phyloP scores from a whole-genome alignment of 2,113 vertebrate species.

The Herpetotheres cachinnans region DNA sequence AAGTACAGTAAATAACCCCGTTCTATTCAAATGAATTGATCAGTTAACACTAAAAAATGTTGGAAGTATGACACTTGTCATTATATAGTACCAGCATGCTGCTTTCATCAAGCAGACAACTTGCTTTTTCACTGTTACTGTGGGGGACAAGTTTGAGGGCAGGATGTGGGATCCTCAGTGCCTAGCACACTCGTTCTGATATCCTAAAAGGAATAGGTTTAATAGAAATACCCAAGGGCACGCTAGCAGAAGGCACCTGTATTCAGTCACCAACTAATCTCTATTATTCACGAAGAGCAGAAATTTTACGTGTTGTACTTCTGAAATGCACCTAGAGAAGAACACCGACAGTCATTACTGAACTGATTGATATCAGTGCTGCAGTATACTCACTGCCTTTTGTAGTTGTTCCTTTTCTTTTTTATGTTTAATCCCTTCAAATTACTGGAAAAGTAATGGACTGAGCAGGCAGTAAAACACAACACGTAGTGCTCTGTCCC shows the following conservation, averaged over 20 bases:
- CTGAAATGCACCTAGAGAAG: not conserved
- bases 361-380: not conserved
- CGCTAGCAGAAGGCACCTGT: not conserved
- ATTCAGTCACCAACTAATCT: constrained; percentile 5
- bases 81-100: not conserved
- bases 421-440: not conserved
- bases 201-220: not conserved
- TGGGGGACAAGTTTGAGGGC: not conserved
- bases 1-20: not conserved
- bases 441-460: not conserved
- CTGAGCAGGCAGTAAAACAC: not conserved
- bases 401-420: not conserved
- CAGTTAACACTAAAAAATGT: not conserved
- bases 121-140: not conserved
- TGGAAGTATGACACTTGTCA: not conserved
- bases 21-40: not conserved
- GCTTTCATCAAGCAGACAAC: not conserved
- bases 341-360: fast-evolving
- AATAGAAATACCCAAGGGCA: not conserved
- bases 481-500: not conserved
- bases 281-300: not conserved
- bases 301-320: not conserved
- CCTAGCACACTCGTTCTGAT: constrained; percentile 1
- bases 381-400: not conserved
- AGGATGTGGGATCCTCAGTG: not conserved